Evolutionary conservation across 2,797 vertebrate genomes (phyloP), one percentile per base, ranked within the genome.

Genomic region (Poeciliopsis paucimaculata): DNA sequence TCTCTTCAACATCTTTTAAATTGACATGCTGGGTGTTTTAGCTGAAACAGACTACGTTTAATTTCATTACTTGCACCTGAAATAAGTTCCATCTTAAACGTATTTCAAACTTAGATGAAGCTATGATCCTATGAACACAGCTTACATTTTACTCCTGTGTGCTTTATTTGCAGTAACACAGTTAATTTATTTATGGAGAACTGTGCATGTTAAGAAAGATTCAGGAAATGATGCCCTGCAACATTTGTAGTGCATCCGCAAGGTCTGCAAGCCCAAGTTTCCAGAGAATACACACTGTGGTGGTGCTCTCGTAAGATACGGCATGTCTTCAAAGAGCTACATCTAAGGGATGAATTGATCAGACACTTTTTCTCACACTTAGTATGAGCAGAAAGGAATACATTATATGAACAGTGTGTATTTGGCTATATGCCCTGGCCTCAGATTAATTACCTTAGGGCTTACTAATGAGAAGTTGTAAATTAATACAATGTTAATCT

Each of bases 391-490:
- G 77, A 92, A 88, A 92, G 86, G 91, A 95, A 94, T 93, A 92
- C 75, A 94, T 94, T 93, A 94, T 88, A 91, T 90, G 79, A 90
- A 85, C 81, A 20, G 78, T 87, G 89, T 91, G 91, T 91, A 88
- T 94, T 88, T 89, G 83, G 86, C 86, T 55, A 87, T 80, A 87
- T 85, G 85, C 86, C 86, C 81, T 78, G 62, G 88, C 84, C 82
- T 88, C 85, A 80, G 88, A 88, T 95, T 94, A 96, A 96, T 96
- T 96, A 96, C 92, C 91, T 87, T 76, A 87, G 93, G 93, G 88
- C 91, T 90, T 62, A 71, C 90, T 96, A 96, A 96, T 95, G 95
- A 96, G 94, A 90, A 90, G 89, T 91, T 90, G 93, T 93, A 95
- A 95, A 95, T 91, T 55, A 94, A 94, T 88, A 95, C 95, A 95